Conservation (phyloP, 2,888 invertebrate species). For the Buathra laborator region DNA sequence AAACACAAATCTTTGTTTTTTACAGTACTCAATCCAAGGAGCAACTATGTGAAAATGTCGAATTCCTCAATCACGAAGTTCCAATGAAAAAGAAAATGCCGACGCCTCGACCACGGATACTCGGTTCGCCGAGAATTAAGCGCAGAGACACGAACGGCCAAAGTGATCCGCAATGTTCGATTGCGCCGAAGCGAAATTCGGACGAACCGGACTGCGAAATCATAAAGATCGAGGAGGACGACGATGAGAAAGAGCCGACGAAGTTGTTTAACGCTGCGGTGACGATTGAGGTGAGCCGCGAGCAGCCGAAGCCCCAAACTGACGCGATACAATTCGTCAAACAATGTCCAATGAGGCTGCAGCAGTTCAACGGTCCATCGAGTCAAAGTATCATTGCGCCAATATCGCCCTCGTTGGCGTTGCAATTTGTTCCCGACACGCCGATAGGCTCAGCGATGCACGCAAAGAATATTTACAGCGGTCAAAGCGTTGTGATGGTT, state of each 20-base stretch:
- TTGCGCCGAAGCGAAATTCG: neutral
- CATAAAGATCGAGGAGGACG: conserved; percentile 25
- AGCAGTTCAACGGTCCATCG: neutral
- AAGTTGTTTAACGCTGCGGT: neutral
- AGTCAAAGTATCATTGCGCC: neutral
- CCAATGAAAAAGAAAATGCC: neutral
- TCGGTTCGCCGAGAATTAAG: conserved; percentile 7
- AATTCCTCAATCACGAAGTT: neutral
- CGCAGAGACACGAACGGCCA: neutral
- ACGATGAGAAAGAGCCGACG: neutral
- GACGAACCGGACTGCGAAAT: conserved; percentile 35
- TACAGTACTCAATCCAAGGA: too few species aligned
- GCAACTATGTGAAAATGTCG: too few species aligned
- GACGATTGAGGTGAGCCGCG: conserved; percentile 27
- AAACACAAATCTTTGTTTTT: too few species aligned
- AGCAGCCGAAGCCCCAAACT: neutral
- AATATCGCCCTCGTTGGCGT: conserved; percentile 16
- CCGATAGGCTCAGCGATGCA: neutral
- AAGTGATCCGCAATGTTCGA: neutral
- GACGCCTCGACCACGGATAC: conserved; percentile 52
- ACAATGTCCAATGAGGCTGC: conserved; percentile 5
- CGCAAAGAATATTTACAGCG: neutral
- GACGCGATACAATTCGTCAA: neutral
- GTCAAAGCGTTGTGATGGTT: conserved; percentile 37
- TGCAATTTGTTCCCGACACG: conserved; percentile 5